phyloP scores from a whole-genome alignment of 2,113 vertebrate species.

The Plectropomus leopardus region DNA sequence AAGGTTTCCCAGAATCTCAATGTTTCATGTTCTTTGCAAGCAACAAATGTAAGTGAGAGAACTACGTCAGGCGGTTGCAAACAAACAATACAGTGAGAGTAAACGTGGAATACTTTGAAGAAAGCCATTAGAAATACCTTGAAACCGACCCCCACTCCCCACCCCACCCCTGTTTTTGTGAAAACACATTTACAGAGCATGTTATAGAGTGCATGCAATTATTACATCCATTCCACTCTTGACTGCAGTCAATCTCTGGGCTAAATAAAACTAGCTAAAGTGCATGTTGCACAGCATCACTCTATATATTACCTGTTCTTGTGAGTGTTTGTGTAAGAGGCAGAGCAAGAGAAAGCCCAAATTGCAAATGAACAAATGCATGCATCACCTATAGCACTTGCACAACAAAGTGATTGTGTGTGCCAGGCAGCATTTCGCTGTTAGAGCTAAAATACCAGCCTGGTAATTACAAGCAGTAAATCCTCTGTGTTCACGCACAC shows the following conservation, averaged over 20 bases:
- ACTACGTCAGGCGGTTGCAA: slow-evolving; percentile 39
- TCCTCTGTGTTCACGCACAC: slow-evolving; percentile 11
- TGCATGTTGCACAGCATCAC: slow-evolving; percentile 38
- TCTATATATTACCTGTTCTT: slow-evolving; percentile 59
- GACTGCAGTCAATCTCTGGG: slow-evolving; percentile 81
- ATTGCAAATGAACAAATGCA: slow-evolving; percentile 78
- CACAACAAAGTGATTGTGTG: slow-evolving; percentile 62
- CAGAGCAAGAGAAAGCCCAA: slow-evolving; percentile 49
- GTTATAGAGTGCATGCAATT: slow-evolving; percentile 81
- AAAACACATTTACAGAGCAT: slow-evolving; percentile 72
- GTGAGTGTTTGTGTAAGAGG: slow-evolving; percentile 66
- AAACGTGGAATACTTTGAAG: slow-evolving; percentile 50
- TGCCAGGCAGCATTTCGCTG: slow-evolving; percentile 32
- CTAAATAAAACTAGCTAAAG: slow-evolving; percentile 76
- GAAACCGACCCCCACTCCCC: slow-evolving; percentile 42
- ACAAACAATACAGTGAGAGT: slow-evolving; percentile 57
- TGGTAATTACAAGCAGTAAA: slow-evolving; percentile 60
- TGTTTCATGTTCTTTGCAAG: slow-evolving; percentile 20
- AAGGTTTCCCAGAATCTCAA: slow-evolving; percentile 45
- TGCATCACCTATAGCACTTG: slow-evolving; percentile 61
- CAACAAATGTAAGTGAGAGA: slow-evolving; percentile 42
- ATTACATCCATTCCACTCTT: slow-evolving; percentile 79
- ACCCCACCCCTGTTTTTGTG: slow-evolving; percentile 15
- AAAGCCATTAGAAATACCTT: slow-evolving; percentile 73
- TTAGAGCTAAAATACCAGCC: slow-evolving; percentile 53